phyloP scores from a whole-genome alignment of 2,113 vertebrate genomes.

The Muscicapa adusta region DNA sequence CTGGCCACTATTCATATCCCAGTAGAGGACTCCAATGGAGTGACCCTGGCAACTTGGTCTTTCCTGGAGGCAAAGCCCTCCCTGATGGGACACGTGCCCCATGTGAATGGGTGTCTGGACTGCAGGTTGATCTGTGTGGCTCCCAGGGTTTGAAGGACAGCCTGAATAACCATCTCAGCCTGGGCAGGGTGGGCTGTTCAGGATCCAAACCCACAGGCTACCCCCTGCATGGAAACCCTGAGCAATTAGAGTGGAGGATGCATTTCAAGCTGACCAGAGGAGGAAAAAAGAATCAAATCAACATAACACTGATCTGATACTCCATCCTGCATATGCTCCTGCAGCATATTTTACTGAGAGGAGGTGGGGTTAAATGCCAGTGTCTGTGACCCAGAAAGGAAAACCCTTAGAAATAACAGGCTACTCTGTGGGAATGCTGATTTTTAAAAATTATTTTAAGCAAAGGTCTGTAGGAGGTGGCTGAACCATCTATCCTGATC shows the following conservation, averaged over 20 bases:
- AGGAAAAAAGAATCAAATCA: neutral
- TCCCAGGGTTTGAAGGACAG: neutral
- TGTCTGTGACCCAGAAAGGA: neutral
- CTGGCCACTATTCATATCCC: constrained; percentile 37
- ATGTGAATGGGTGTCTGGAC: neutral
- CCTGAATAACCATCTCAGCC: neutral
- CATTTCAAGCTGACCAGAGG: neutral
- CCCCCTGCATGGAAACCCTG: neutral
- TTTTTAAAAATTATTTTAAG: neutral
- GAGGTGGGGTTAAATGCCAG: neutral
- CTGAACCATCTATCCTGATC: neutral
- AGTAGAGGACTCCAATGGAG: neutral
- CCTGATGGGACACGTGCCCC: neutral
- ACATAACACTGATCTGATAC: neutral
- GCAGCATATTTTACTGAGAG: neutral
- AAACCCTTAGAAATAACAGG: neutral
- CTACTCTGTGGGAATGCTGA: neutral
- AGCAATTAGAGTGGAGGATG: rapidly evolving
- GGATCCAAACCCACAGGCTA: neutral
- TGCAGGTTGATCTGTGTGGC: neutral
- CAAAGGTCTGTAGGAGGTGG: neutral
- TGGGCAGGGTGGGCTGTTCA: neutral
- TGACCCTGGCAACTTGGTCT: neutral
- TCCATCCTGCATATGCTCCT: neutral
- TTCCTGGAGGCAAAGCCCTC: neutral